phyloP scores from a whole-genome alignment of 2,888 invertebrate genomes.

The Byasa hedistus region DNA sequence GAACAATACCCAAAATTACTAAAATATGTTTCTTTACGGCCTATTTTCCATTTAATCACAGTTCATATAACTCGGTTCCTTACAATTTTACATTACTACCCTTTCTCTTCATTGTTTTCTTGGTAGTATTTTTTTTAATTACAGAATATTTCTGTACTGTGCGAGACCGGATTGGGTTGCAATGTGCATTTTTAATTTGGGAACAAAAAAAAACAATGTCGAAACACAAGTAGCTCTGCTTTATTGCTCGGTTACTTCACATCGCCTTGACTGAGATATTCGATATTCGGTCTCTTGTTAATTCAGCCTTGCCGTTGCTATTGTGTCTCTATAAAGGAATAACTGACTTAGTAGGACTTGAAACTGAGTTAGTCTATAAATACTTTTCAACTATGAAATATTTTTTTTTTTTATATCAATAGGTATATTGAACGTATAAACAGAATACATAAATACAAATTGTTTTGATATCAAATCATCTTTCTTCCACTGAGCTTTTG shows the following conservation, averaged over 20 bases:
- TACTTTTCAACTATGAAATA: not conserved
- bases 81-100: not conserved
- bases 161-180: not conserved
- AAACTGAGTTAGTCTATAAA: too few species aligned
- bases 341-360: not conserved
- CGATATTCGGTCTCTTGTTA: conserved; percentile 12
- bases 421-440: too few species aligned
- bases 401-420: not conserved
- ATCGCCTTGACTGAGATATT: conserved; percentile 29
- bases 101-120: not conserved
- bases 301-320: conserved; percentile 10
- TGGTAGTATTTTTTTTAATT: not conserved
- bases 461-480: too few species aligned
- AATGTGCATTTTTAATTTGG: not conserved
- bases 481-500: too few species aligned
- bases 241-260: conserved; percentile 13
- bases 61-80: not conserved
- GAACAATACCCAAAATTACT: too few species aligned
- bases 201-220: not conserved
- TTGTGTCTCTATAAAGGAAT: not conserved
- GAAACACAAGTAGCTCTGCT: not conserved
- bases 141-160: not conserved
- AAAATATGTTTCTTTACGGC: too few species aligned
- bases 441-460: too few species aligned
- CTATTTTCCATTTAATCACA: not conserved